phyloP scores from a whole-genome alignment of 2,113 vertebrate species.

The Notarius quadriscutis region DNA sequence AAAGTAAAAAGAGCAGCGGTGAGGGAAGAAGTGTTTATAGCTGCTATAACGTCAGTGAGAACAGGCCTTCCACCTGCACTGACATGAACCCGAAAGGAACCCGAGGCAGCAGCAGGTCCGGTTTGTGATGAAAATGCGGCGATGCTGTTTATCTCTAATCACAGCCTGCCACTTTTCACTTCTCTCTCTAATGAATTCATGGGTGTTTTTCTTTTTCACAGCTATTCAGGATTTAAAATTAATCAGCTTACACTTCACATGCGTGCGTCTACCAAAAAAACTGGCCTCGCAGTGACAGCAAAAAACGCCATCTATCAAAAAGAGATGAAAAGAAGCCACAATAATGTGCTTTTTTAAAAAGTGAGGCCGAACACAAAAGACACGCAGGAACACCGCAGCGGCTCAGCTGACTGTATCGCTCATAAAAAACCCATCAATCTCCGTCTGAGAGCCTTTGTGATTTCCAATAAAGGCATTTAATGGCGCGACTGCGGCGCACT shows the following conservation, averaged over 20 bases:
- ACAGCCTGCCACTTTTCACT: background rate
- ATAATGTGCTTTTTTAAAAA: conserved; percentile 10
- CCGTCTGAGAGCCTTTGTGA: conserved; percentile 16
- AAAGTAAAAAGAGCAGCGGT: background rate
- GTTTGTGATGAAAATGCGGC: background rate
- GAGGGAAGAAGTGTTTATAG: background rate
- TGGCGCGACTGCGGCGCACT: conserved; percentile 30
- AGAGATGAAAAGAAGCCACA: background rate
- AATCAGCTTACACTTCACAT: conserved; percentile 13
- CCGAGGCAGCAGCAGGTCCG: background rate
- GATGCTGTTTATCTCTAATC: background rate
- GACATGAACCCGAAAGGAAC: background rate
- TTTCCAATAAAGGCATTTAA: conserved; percentile 36
- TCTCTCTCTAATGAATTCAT: background rate
- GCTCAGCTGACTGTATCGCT: conserved; percentile 25
- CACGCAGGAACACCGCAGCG: background rate
- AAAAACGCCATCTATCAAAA: background rate
- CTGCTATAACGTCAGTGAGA: background rate
- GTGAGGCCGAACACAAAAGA: conserved; percentile 22
- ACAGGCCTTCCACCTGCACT: no score
- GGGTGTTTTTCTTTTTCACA: background rate
- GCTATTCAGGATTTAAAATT: background rate
- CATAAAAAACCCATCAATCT: conserved; percentile 27
- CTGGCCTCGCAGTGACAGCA: background rate
- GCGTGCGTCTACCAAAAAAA: background rate